Evolutionary conservation across 2,888 invertebrate species (phyloP).

Genomic region (Ophraella communa): DNA sequence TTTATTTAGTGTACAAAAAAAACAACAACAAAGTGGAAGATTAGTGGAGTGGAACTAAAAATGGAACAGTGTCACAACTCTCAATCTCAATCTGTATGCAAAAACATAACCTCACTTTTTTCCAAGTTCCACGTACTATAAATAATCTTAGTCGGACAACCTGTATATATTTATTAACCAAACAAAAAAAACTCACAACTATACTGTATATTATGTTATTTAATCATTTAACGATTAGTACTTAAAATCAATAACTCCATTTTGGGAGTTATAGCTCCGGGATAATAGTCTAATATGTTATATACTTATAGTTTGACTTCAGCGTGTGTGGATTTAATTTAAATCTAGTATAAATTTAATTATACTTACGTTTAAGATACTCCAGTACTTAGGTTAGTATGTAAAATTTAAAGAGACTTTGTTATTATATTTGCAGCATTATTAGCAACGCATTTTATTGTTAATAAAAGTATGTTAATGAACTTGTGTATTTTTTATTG

Average conservation of each 20-base stretch:
- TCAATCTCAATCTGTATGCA: too few relatives aligned
- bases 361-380: not conserved
- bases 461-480: not conserved
- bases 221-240: not conserved
- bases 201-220: too few relatives aligned
- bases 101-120: too few relatives aligned
- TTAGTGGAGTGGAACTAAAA: too few relatives aligned
- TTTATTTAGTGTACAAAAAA: not conserved
- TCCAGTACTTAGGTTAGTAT: not conserved
- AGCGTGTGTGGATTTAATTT: too few relatives aligned
- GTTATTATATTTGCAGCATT: slow-evolving; percentile 2
- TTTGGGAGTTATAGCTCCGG: not conserved
- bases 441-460: not conserved
- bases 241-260: not conserved
- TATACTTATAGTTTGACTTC: too few relatives aligned
- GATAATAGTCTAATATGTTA: too few relatives aligned
- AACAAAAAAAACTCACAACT: too few relatives aligned
- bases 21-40: not conserved
- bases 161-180: too few relatives aligned
- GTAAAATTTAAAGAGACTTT: not conserved
- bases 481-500: not conserved
- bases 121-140: too few relatives aligned
- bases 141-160: too few relatives aligned
- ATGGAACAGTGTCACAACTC: too few relatives aligned
- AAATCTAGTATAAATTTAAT: not conserved